A percentile compares a stretch with the other conserved stretches of the same genome.
Conservation (phyloP, 2,888 invertebrate species). For the Mycogona germanica region DNA sequence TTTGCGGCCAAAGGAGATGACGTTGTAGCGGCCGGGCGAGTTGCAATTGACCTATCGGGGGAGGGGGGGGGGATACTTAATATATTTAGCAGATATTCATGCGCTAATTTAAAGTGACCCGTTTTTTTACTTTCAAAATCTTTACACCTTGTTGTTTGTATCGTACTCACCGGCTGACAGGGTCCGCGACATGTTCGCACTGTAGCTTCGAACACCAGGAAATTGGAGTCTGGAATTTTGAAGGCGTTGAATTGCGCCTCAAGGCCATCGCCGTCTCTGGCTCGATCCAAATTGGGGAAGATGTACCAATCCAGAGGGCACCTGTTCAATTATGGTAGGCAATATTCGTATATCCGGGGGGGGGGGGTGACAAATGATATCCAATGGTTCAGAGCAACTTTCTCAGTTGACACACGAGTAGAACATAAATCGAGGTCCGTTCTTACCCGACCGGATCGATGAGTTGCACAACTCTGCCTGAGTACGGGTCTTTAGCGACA, state of each 20-base stretch:
- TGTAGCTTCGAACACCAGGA: slow-evolving; percentile 83
- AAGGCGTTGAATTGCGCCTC: slow-evolving; percentile 89
- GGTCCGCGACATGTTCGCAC: slow-evolving; percentile 79
- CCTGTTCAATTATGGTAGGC: slow-evolving; percentile 37
- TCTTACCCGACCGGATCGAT: slow-evolving; percentile 75
- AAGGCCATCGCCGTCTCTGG: slow-evolving; percentile 70
- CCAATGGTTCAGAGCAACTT: not conserved
- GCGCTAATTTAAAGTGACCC: not conserved
- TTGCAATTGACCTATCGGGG: slow-evolving; percentile 20
- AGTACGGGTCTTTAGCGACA: slow-evolving; percentile 82
- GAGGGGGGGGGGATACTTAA: not conserved
- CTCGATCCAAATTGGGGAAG: slow-evolving; percentile 77
- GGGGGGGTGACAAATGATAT: not conserved
- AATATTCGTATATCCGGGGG: not conserved
- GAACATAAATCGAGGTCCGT: slow-evolving; percentile 26
- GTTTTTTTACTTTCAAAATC: slow-evolving; percentile 2
- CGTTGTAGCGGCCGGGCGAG: slow-evolving; percentile 21
- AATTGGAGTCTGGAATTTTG: slow-evolving; percentile 88
- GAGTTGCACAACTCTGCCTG: slow-evolving; percentile 74
- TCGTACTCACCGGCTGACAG: slow-evolving; percentile 57
- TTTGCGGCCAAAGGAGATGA: slow-evolving; percentile 18
- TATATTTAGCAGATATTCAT: not conserved
- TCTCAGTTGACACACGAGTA: not conserved
- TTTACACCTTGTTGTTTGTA: no score
- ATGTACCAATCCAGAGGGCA: slow-evolving; percentile 86